These are phyloP conservation scores for Neoaliturus tenellus DNA, from an alignment of 2,888 invertebrate genomes.

Conservation along the genomic window DNA sequence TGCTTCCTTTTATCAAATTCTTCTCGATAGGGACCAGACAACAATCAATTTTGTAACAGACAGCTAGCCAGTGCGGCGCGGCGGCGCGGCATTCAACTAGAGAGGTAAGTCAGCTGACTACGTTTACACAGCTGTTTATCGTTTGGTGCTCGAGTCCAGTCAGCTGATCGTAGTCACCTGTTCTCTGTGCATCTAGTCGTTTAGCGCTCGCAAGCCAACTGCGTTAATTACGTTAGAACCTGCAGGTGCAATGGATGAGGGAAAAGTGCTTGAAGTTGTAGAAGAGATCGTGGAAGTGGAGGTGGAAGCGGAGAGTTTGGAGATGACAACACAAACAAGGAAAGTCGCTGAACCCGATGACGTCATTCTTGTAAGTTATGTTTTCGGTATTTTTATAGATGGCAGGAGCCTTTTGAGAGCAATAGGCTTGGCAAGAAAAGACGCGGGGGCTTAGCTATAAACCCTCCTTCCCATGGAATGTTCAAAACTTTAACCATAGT, in stretches of 20 bases:
- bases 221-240: not conserved
- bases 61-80: not conserved
- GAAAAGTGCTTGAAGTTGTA: not conserved
- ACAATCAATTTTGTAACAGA: not conserved
- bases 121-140: constrained; percentile 4
- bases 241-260: not conserved
- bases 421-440: too few species aligned
- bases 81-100: not conserved
- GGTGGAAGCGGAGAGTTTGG: not conserved
- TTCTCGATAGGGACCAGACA: not conserved
- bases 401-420: too few species aligned
- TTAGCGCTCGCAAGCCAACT: not conserved
- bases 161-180: constrained; percentile 19
- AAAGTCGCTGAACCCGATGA: not conserved
- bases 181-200: not conserved
- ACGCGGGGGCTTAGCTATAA: too few species aligned
- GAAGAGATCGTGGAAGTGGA: not conserved
- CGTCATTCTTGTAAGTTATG: not conserved
- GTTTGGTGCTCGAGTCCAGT: not conserved
- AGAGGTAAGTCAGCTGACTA: not conserved
- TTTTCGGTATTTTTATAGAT: too few species aligned
- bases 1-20: not conserved
- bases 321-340: not conserved
- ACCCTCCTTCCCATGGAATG: too few species aligned
- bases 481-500: too few species aligned